Conservation (phyloP, 2,113 vertebrate species). For the Arenaria interpres region DNA sequence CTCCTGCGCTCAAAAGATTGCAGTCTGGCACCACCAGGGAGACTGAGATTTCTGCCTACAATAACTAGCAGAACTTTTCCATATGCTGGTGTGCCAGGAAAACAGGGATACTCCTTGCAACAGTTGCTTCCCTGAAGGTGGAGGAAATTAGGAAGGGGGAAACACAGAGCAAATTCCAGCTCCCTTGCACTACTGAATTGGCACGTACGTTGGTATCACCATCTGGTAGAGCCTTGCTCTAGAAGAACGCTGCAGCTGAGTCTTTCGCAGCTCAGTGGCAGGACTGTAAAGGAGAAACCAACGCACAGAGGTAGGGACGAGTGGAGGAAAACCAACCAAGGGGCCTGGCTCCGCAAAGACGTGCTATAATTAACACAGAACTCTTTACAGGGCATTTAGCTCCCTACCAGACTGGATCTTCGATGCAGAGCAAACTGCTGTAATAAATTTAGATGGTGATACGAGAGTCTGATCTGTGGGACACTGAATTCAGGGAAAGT, state of each 20-base stretch:
- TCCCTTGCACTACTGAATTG: background rate
- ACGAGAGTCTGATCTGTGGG: background rate
- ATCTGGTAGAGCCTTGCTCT: background rate
- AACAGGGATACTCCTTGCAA: background rate
- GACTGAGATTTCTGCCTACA: slow-evolving; percentile 1
- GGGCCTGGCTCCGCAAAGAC: background rate
- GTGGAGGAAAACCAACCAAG: background rate
- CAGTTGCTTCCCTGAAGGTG: background rate
- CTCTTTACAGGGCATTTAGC: background rate
- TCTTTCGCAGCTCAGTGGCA: background rate
- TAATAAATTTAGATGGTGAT: background rate
- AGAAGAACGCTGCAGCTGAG: background rate
- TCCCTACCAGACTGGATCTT: background rate
- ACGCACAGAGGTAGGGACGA: background rate
- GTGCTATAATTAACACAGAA: fast-evolving
- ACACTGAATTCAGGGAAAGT: background rate
- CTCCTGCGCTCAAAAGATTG: background rate
- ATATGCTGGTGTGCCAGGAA: background rate
- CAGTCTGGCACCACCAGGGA: background rate
- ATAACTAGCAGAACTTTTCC: background rate
- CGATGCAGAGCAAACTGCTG: background rate
- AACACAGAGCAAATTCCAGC: background rate
- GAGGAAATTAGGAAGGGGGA: background rate
- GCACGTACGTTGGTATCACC: background rate
- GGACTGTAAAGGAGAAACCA: background rate